Base-by-base conservation (phyloP, 2,888 invertebrate genomes). In the Schizaphis graminum region DNA sequence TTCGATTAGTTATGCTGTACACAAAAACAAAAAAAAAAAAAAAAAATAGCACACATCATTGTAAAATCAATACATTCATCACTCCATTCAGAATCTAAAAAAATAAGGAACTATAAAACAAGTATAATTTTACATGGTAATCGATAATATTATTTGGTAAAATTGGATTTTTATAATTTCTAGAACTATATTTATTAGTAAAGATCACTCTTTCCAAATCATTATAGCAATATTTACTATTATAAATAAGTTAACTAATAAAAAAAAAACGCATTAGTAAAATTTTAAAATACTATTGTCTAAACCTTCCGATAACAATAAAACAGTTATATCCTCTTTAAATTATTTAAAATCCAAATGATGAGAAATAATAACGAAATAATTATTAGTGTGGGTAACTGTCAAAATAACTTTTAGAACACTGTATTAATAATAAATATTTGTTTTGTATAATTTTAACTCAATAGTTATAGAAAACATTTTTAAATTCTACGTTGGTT, bases 291-390 rank as follows among this genome's bases (percentile, higher is more conserved):
- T 28, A 44, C 44, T 85, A 26, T 85, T 1, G 1, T 13, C 3
- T 89, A 44, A 89, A 56, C 28, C 28, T 49, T 28, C 28, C 11
- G 28, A 57, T 56, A 57, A 89, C 28, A 24, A 56, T 57, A 10
- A 89, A 88, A 35, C 26, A 24, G 41, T 26, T 57, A 1, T 10
- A 35, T 89, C 53, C 11, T 13, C 5, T 89, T 16, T 11, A 1
- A 57, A 89, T 88, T 56, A 56, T 89, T 89, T n/a, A 26, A 85
- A 56, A 89, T 44, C 13, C 44, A 89, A 89, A 57, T 28, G 21
- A 28, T 28, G 41, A 41, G 2, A 90, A 90, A 90, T n/a, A 90
- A 67, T 90, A 90, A 8, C 28, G 28, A 44, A 90, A 89, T 41
- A n/a, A 90, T 87, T 13, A 88, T 26, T 56, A 28, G 41, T 28